Conservation (phyloP, 2,797 vertebrate genomes). For the Fratercula arctica region DNA sequence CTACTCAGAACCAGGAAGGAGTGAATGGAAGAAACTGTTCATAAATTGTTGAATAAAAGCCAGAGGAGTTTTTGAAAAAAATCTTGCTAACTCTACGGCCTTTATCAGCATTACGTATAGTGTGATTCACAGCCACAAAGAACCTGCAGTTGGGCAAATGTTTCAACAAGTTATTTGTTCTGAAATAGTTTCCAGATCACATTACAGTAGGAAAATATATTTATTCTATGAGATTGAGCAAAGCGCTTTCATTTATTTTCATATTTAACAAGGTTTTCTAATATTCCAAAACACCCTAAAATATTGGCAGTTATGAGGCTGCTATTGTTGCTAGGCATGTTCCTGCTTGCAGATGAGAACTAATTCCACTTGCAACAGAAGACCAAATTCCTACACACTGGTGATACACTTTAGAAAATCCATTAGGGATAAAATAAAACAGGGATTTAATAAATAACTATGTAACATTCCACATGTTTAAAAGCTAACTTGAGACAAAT, state of each 20-base stretch:
- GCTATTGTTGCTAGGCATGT: background rate
- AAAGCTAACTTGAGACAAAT: background rate
- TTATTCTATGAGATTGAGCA: background rate
- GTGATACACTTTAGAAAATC: background rate
- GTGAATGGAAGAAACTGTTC: background rate
- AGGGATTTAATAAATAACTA: background rate
- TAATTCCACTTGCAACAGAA: background rate
- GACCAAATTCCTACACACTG: background rate
- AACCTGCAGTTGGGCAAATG: background rate
- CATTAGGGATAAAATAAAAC: background rate
- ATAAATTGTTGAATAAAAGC: background rate
- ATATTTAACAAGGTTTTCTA: background rate
- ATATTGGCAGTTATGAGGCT: background rate
- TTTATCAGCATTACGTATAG: background rate
- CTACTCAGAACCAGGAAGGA: background rate
- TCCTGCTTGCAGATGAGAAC: background rate
- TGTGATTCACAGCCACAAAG: background rate
- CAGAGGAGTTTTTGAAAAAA: background rate
- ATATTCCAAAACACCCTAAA: background rate
- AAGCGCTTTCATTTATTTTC: background rate
- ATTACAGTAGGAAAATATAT: background rate
- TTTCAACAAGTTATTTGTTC: slow-evolving; percentile 2
- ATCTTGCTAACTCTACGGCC: background rate
- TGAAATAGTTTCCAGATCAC: background rate
- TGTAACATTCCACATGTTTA: background rate